Base-by-base conservation (phyloP, 2,888 invertebrate species). In the Steinernema hermaphroditum region DNA sequence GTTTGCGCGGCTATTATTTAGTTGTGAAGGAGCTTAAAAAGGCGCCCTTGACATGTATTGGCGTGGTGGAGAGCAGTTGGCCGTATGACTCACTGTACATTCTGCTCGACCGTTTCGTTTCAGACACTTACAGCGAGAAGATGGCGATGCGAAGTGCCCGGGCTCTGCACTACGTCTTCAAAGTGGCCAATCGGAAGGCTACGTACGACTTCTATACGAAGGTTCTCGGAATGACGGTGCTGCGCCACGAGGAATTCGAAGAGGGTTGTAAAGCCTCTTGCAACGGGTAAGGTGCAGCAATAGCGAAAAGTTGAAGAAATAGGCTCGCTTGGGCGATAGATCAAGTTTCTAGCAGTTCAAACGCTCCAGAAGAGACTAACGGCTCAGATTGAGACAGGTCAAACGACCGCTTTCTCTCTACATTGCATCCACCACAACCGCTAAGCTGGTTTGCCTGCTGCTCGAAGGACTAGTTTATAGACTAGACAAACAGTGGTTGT, bases 201-300 rank as follows among this genome's bases (percentile, higher is more conserved):
- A 94, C 94, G 22, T 91, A 92, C 0, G 91, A 92, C 86, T 97
- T 97, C 89, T 96, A 93, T 88, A 90, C 92, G 73, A 92, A 93
- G 85, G 91, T 95, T 79, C 90, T 97, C 44, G 95, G 95, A 77
- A 97, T 97, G 97, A 92, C 94, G 91, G 94, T 82, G n/a, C 74
- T 83, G 14, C 91, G 97, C 74, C 97, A 98, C 89, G 97, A 97
- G 88, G 97, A 98, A 88, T 98, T 98, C 88, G 91, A 92, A 76
- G 93, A 96, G 88, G 96, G 96, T 0, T 98, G 97, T 89, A 93
- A 94, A 86, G 97, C 97, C 24, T 91, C 94, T 69, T 98, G 97
- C 88, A 97, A 97, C 90, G 97, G 96, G 94, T 94, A 89, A 88
- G 88, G 12, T 14, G n/a, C n/a, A n/a, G n/a, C n/a, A n/a, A n/a